Percentiles rank a stretch among this genome's conserved stretches.
phyloP scores from a whole-genome alignment of 2,888 invertebrate species.

The Drosophila buzzatii region DNA sequence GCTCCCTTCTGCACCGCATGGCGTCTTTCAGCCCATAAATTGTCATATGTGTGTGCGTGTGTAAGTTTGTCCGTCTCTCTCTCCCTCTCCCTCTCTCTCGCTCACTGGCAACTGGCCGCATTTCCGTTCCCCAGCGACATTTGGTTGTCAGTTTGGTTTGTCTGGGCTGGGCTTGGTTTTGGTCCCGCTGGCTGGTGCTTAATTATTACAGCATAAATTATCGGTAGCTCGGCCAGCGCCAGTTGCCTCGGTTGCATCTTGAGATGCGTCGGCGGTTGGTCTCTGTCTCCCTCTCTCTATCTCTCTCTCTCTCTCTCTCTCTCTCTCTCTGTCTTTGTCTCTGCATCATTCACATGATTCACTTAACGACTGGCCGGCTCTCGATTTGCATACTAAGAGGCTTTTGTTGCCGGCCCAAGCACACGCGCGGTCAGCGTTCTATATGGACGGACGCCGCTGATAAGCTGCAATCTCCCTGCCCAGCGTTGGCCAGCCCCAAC shows the following conservation, averaged over 20 bases:
- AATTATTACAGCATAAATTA: conserved; percentile 81
- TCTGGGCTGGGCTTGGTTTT: conserved; percentile 35
- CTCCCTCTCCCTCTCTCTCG: conserved; percentile 8
- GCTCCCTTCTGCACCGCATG: conserved; percentile 46
- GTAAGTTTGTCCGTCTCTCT: conserved; percentile 18
- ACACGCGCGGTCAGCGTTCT: conserved; percentile 39
- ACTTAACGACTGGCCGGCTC: conserved; percentile 54
- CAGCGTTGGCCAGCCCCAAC: neutral
- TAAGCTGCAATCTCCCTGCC: conserved; percentile 27
- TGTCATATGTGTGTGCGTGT: conserved; percentile 32
- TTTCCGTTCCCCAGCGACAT: conserved; percentile 57
- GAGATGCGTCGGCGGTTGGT: conserved; percentile 51
- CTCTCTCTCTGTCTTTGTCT: neutral
- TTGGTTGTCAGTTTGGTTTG: conserved; percentile 62
- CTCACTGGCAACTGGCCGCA: conserved; percentile 45
- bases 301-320: neutral
- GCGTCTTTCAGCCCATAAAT: conserved; percentile 46
- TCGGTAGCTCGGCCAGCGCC: conserved; percentile 39
- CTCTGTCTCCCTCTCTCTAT: neutral
- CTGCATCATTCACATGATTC: conserved; percentile 61
- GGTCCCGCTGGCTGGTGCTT: conserved; percentile 54
- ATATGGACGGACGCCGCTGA: conserved; percentile 31
- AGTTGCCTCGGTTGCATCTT: conserved; percentile 54
- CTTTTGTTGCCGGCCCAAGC: conserved; percentile 52
- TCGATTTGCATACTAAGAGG: conserved; percentile 78